These are phyloP conservation scores for Prionailurus bengalensis DNA, from an alignment of 2,113 vertebrate genomes.

Conservation along the genomic window DNA sequence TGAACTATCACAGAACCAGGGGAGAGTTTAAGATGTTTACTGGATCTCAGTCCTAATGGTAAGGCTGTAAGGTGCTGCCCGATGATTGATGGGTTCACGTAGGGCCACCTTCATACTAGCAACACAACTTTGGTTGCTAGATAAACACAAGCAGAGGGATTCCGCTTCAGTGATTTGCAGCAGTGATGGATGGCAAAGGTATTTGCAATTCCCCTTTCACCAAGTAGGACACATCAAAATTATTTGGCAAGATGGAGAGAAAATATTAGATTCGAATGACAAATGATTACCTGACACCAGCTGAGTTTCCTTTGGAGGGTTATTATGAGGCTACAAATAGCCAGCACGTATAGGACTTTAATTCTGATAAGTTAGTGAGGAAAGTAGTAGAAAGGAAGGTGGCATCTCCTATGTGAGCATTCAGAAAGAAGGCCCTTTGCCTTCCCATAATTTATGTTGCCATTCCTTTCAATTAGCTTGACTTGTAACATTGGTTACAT, in stretches of 20 bases:
- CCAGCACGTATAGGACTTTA: slow-evolving; percentile 64
- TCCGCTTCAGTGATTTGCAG: slow-evolving; percentile 87
- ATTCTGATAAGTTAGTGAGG: slow-evolving; percentile 62
- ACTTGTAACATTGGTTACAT: background rate
- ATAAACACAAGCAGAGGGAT: slow-evolving; percentile 93
- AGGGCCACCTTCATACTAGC: slow-evolving; percentile 89
- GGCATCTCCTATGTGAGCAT: background rate
- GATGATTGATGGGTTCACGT: slow-evolving; percentile 94
- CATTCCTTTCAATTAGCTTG: background rate
- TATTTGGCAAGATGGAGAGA: slow-evolving; percentile 87
- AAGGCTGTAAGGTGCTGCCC: slow-evolving; percentile 58
- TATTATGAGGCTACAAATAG: slow-evolving; percentile 88
- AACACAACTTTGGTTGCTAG: slow-evolving; percentile 92
- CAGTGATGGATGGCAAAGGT: slow-evolving; percentile 84
- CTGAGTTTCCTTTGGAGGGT: slow-evolving; percentile 89
- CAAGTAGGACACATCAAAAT: slow-evolving; percentile 86
- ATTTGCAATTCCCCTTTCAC: slow-evolving; percentile 87
- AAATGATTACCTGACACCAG: slow-evolving; percentile 94
- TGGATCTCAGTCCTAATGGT: slow-evolving; percentile 67
- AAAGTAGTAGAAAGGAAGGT: background rate
- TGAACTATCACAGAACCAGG: background rate
- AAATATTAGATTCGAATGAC: slow-evolving; percentile 93
- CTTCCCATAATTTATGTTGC: background rate
- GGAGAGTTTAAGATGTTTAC: slow-evolving; percentile 74
- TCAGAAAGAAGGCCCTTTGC: background rate